phyloP scores from a whole-genome alignment of 2,797 vertebrate genomes.

The Psittacula derbiana region DNA sequence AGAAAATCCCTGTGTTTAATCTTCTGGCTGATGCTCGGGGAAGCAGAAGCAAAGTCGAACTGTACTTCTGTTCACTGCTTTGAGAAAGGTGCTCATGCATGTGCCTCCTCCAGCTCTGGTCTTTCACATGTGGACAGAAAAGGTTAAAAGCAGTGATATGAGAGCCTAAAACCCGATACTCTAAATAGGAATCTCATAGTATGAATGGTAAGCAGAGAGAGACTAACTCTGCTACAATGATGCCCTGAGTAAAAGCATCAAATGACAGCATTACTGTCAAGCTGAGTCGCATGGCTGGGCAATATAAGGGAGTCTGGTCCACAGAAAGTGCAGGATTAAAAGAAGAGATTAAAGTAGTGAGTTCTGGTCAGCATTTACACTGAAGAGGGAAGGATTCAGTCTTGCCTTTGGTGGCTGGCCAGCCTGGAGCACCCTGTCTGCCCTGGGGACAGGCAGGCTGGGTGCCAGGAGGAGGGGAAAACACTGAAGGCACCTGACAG shows the following conservation, averaged over 20 bases:
- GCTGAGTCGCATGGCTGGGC: fast-evolving
- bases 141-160: not conserved
- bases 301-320: not conserved
- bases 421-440: not conserved
- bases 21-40: not conserved
- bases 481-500: not conserved
- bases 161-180: not conserved
- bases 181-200: not conserved
- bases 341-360: not conserved
- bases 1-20: not conserved
- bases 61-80: not conserved
- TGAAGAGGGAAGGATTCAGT: not conserved
- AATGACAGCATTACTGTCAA: not conserved
- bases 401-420: not conserved
- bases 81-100: not conserved
- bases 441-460: too few relatives aligned
- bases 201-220: not conserved
- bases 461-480: not conserved
- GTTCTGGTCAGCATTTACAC: not conserved
- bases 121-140: not conserved
- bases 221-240: not conserved
- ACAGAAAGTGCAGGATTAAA: not conserved
- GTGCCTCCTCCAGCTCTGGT: not conserved
- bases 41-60: not conserved
- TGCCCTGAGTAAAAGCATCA: not conserved